phyloP scores from a whole-genome alignment of 1,140 invertebrate species.

The Luehdorfia chinensis region DNA sequence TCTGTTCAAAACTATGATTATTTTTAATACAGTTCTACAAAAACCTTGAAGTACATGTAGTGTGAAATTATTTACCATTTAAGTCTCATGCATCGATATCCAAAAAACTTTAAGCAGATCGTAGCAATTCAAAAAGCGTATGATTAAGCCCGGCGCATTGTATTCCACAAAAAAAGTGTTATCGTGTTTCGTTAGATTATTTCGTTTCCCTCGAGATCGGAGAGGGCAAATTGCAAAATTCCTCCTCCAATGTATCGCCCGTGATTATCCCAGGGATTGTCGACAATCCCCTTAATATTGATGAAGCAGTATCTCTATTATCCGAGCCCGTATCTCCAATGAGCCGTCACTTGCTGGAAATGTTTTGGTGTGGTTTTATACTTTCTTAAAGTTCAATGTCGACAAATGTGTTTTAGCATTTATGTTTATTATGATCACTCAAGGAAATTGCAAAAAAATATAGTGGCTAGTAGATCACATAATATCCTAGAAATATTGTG shows the following conservation, averaged over 20 bases:
- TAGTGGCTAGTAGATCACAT: too few relatives aligned
- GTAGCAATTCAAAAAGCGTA: neutral
- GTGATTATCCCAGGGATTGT: conserved; percentile 25
- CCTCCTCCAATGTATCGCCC: conserved; percentile 21
- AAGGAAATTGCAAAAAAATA: neutral
- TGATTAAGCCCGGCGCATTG: conserved; percentile 1
- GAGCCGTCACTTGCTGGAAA: conserved; percentile 6
- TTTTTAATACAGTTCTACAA: too few relatives aligned
- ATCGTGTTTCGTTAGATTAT: conserved; percentile 37
- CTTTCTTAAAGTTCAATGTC: too few relatives aligned
- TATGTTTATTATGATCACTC: neutral
- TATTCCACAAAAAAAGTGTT: conserved; percentile 21
- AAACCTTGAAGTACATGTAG: too few relatives aligned
- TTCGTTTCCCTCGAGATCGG: conserved; percentile 25
- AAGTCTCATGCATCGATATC: too few relatives aligned
- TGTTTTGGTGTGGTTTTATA: conserved; percentile 7
- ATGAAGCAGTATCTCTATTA: conserved; percentile 35
- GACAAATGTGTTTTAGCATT: too few relatives aligned
- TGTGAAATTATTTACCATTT: too few relatives aligned
- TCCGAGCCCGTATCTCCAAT: conserved; percentile 11
- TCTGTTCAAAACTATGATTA: too few relatives aligned
- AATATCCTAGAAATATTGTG: too few relatives aligned
- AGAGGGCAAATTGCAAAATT: conserved; percentile 26
- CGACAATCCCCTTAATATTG: conserved; percentile 35
- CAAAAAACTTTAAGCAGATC: too few relatives aligned